Evolutionary conservation across 2,797 vertebrate genomes (phyloP), one percentile per base, ranked within the genome.

Genomic region (Enteromius fasciolatus): DNA sequence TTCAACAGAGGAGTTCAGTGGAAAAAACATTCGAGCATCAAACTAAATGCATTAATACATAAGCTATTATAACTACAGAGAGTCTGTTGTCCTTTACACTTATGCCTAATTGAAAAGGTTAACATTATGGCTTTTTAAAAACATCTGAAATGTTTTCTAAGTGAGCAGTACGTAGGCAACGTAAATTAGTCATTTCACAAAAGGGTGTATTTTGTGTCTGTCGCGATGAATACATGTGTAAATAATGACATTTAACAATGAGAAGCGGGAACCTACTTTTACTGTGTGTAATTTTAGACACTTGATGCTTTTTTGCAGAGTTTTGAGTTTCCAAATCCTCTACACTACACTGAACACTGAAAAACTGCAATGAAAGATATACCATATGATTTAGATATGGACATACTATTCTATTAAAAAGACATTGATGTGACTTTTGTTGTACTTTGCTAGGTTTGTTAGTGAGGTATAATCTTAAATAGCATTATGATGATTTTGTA

Each of bases 11-110:
- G 25, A 81, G 44, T 59, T 52, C 69, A 48, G 59, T 68, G 39
- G 72, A 68, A 73, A 86, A 44, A 28, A 84, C 66, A 66, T n/a
- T 41, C 6, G 3, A 14, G 25, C 36, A 74, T 69, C 59, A 67
- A 67, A 81, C 48, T 74, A 36, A 74, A 67, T 81, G 15, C 52
- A 80, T 84, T 76, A 80, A 82, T 76, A 80, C 70, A 68, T 78
- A 57, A 83, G 14, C 74, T 76, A 83, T 83, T 83, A 20, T 33
- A 77, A 69, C 41, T 20, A 18, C 44, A 52, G 41, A 39, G 33
- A 5, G 4, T 6, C 48, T 57, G 36, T 23, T 73, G 68, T 61
- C 23, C 50, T 76, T 67, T 25, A 73, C 23, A 68, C 15, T 33
- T 59, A 36, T 23, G 54, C 11, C 7, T 44, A 18, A 41, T 64